Conservation (phyloP, 2,797 vertebrate species). For the Harpagifer antarcticus region DNA sequence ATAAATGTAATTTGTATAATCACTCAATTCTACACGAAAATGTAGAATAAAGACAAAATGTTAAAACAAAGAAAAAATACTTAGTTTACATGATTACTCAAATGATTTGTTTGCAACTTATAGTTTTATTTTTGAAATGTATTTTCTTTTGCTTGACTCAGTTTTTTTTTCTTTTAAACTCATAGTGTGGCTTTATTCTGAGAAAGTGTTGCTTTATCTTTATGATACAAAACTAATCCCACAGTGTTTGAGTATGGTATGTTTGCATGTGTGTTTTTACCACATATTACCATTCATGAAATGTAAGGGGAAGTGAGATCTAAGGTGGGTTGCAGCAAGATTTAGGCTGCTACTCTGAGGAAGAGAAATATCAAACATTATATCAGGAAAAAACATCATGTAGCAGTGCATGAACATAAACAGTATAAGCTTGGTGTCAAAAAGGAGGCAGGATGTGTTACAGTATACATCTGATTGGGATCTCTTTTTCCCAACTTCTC, state of each 20-base stretch:
- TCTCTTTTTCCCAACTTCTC: background rate
- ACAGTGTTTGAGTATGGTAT: background rate
- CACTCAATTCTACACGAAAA: too few species aligned
- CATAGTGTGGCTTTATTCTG: too few species aligned
- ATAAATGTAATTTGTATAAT: too few species aligned
- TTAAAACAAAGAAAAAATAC: too few species aligned
- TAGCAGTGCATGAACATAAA: background rate
- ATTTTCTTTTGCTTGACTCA: too few species aligned
- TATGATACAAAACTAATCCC: too few species aligned
- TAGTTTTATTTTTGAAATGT: too few species aligned
- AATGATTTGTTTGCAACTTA: too few species aligned
- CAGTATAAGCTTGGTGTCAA: background rate
- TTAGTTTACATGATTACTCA: too few species aligned
- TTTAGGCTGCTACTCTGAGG: background rate
- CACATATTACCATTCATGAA: conserved; percentile 2
- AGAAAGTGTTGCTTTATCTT: too few species aligned
- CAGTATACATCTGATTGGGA: background rate
- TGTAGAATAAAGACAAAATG: too few species aligned
- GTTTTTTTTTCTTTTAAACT: too few species aligned
- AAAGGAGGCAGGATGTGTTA: background rate
- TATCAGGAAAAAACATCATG: background rate
- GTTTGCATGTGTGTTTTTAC: conserved; percentile 9
- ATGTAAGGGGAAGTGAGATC: background rate
- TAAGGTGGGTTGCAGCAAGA: background rate
- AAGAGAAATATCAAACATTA: background rate